A percentile compares a stretch with the other conserved stretches of the same genome.
Conservation (phyloP, 2,797 vertebrate species). For the Acanthiza pusilla region DNA sequence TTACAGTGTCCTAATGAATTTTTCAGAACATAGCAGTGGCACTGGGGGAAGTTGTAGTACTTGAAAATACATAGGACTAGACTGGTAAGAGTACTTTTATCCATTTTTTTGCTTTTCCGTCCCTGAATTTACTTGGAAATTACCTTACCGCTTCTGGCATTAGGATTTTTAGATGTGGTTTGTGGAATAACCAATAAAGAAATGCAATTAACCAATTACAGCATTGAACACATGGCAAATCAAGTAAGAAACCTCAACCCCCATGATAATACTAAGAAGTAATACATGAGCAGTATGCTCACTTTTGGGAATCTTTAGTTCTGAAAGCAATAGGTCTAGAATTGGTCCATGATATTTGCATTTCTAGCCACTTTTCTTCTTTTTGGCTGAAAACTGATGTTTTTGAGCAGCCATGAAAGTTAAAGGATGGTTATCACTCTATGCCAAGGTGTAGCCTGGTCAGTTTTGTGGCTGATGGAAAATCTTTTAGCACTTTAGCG, state of each 20-base stretch:
- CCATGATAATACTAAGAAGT: neutral
- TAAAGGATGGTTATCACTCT: neutral
- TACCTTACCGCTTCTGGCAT: neutral
- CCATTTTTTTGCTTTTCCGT: neutral
- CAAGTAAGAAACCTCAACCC: neutral
- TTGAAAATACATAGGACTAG: neutral
- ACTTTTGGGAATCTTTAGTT: neutral
- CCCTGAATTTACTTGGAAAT: neutral
- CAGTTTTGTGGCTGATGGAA: neutral
- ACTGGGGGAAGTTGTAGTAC: neutral
- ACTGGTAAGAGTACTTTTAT: neutral
- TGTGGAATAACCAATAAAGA: slow-evolving; percentile 31
- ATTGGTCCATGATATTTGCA: neutral
- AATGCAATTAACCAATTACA: slow-evolving; percentile 26
- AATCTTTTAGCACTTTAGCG: neutral
- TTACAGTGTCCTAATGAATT: neutral
- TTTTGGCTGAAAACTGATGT: neutral
- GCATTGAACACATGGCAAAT: neutral
- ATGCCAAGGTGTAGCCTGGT: neutral
- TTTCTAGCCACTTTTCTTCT: neutral
- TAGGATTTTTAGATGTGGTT: slow-evolving; percentile 4
- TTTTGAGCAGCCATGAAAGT: neutral
- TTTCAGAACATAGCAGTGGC: neutral
- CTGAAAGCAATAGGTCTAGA: neutral
- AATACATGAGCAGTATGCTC: neutral